Base-by-base conservation (phyloP, 2,797 vertebrate species). In the Emydoidea blandingii region DNA sequence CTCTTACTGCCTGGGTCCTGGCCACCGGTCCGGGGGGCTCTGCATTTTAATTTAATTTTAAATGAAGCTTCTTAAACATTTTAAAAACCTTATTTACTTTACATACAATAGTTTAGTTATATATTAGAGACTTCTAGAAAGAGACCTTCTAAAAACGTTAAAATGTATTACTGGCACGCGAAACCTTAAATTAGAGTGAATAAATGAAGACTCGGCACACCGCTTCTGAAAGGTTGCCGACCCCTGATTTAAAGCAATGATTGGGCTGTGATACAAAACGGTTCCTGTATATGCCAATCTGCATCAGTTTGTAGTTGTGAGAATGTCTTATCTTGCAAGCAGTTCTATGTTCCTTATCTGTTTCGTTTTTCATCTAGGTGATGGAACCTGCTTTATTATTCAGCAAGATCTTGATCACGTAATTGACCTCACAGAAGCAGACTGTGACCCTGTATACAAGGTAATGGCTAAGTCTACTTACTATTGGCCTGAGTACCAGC, bases 371-470 rank as follows among this genome's bases (percentile, higher is more conserved):
- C 87, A 94, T 91, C 57, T 50, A 98, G 98, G 98, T 91, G 98
- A 98, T 50, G 98, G 98, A 89, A 98, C 98, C 52, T 98, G 98
- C 89, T 98, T 98, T 52, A 84, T 98, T 53, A 37, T 98, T 78
- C 98, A 98, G 91, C 98, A 98, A 82, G 98, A 98, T 92, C 97
- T 98, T 1, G 98, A 98, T 88, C 98, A 98, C 5, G 89, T 98
- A 83, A 82, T 98, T 6, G 98, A 98, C 44, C 97, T 98, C 76
- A 98, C 98, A 0, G 98, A 97, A 62, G 97, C 98, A 0, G 98
- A 98, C 94, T 98, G 97, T 0, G 98, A 98, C 54, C 98, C 98
- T 0, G 98, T 98, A 23, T 98, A 98, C 88, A 98, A 98, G 98
- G 98, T 98, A 54, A 79, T 81, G 54, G 34, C 0, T 57, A 0